Conservation (phyloP, 1,140 invertebrate species). For the Adoxophyes honmai region DNA sequence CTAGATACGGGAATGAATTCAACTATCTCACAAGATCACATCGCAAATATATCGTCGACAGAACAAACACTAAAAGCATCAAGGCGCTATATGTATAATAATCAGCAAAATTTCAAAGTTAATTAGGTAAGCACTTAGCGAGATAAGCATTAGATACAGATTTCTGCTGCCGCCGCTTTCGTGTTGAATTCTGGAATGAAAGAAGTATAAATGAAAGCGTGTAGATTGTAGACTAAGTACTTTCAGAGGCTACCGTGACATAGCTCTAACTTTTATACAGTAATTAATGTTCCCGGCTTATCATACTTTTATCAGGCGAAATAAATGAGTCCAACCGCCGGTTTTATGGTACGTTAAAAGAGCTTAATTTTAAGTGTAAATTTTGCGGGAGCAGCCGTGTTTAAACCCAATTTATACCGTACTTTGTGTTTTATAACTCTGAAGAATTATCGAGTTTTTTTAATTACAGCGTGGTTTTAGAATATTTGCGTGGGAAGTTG, state of each 20-base stretch:
- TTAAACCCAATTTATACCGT: background rate
- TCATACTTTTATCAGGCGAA: slow-evolving; percentile 10
- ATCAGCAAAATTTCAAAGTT: no score
- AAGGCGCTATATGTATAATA: no score
- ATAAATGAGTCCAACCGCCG: slow-evolving; percentile 1
- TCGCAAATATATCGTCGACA: no score
- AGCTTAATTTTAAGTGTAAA: slow-evolving; percentile 5
- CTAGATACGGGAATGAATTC: no score
- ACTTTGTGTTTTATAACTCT: slow-evolving; percentile 2
- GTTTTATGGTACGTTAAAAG: slow-evolving; percentile 8
- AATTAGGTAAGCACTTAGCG: no score
- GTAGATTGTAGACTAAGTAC: no score
- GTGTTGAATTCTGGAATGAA: no score
- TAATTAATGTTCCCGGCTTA: slow-evolving; percentile 11
- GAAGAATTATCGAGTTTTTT: background rate
- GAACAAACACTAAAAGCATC: no score
- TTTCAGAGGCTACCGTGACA: no score
- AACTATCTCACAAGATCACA: no score
- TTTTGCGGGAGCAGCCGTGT: background rate
- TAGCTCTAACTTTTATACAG: background rate
- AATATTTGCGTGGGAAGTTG: background rate
- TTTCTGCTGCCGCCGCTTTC: background rate
- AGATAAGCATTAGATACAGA: background rate
- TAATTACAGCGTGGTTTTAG: no score
- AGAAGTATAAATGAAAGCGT: no score